Percentiles rank a stretch among this genome's conserved stretches.
phyloP scores from a whole-genome alignment of 92 coral and sea anemone species.

The Epizoanthus rinbou region DNA sequence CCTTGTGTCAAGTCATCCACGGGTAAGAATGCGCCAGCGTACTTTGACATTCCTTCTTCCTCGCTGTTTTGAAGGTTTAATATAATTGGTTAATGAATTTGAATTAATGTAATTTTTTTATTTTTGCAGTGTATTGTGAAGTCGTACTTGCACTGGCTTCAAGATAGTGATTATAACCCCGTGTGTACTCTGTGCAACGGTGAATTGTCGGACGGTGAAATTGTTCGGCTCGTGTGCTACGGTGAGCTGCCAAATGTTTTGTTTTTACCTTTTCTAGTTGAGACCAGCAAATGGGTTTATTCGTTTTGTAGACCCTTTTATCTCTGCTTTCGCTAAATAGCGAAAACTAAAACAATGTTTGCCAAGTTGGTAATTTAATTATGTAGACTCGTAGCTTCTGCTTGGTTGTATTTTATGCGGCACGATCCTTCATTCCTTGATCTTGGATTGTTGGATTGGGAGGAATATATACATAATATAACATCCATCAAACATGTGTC shows the following conservation, averaged over 20 bases:
- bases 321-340: background rate
- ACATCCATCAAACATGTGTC: no score
- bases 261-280: background rate
- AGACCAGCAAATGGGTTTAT: background rate
- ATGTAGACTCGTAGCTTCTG: no score
- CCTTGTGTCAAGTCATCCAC: slow-evolving; percentile 86
- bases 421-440: no score
- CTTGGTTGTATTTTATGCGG: no score
- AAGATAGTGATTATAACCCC: slow-evolving; percentile 99
- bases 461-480: no score
- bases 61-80: background rate
- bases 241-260: slow-evolving; percentile 65
- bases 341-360: no score
- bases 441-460: no score
- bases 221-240: slow-evolving; percentile 88
- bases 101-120: background rate
- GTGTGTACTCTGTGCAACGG: slow-evolving; percentile 99
- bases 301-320: background rate
- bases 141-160: slow-evolving; percentile 97
- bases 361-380: no score
- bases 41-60: background rate
- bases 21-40: slow-evolving; percentile 58
- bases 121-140: slow-evolving; percentile 88
- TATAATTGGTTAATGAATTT: background rate
- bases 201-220: slow-evolving; percentile 82